phyloP scores from a whole-genome alignment of 1,140 invertebrate species.

The Brachionus manjavacas region DNA sequence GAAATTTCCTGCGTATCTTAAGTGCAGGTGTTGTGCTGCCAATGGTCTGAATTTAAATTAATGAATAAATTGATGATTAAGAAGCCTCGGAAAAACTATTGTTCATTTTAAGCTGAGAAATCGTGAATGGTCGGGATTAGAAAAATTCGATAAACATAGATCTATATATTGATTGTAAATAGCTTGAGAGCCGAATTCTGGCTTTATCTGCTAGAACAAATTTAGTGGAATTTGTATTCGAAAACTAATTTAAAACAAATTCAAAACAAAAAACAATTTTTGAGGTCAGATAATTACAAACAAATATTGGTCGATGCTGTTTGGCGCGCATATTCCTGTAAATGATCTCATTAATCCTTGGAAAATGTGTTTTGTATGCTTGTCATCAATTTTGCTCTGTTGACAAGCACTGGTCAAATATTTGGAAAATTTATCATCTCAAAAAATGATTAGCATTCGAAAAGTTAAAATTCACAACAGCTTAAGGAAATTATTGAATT shows the following conservation, averaged over 20 bases:
- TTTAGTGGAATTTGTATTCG: not conserved
- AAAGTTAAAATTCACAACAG: not conserved
- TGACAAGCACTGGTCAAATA: not conserved
- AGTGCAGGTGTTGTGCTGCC: not conserved
- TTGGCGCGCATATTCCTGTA: not conserved
- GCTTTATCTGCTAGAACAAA: not conserved
- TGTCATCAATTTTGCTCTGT: not conserved
- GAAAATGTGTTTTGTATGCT: not conserved
- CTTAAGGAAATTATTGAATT: not conserved
- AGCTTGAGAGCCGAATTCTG: not conserved
- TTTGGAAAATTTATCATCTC: not conserved
- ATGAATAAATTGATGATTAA: not conserved
- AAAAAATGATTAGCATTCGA: not conserved
- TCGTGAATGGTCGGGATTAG: not conserved
- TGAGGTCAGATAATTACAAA: conserved; percentile 3
- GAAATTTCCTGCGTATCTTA: not conserved
- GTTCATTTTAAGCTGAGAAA: not conserved
- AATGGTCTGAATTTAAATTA: not conserved
- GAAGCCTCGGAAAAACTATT: not conserved
- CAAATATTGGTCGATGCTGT: not conserved
- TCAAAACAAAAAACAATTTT: not conserved
- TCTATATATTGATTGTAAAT: not conserved
- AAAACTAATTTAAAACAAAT: conserved; percentile 7
- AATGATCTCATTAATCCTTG: conserved; percentile 3
- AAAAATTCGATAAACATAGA: not conserved